A percentile compares a stretch with the other conserved stretches of the same genome.
phyloP scores from a whole-genome alignment of 2,888 invertebrate species.

The Stictocephala bisonia region DNA sequence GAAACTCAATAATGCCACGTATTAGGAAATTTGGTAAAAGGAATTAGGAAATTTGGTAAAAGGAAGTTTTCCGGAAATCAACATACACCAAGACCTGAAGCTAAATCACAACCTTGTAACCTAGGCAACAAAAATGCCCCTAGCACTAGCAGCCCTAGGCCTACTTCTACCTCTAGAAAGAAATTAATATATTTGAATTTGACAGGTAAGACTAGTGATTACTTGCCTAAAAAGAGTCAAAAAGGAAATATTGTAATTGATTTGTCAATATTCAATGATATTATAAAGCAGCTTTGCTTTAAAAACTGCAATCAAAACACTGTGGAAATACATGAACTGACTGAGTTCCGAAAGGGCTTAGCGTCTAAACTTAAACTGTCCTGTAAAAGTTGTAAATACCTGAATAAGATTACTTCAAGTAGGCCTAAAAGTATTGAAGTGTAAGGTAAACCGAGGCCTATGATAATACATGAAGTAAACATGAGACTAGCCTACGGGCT shows the following conservation, averaged over 20 bases:
- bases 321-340: not conserved
- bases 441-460: not conserved
- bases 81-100: too few species aligned
- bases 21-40: too few species aligned
- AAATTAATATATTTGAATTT: not conserved
- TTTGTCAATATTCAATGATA: not conserved
- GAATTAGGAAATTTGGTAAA: too few species aligned
- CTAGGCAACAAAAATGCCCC: too few species aligned
- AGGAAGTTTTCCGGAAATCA: too few species aligned
- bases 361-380: not conserved
- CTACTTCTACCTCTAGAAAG: not conserved
- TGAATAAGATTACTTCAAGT: not conserved
- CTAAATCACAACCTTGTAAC: too few species aligned
- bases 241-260: not conserved
- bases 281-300: slow-evolving; percentile 3
- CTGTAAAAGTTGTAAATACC: not conserved
- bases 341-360: not conserved
- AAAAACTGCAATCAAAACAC: not conserved
- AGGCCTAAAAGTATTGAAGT: slow-evolving; percentile 3
- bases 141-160: too few species aligned
- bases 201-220: slow-evolving; percentile 1
- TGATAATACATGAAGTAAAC: not conserved
- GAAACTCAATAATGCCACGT: too few species aligned
- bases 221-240: slow-evolving; percentile 3
- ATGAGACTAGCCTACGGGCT: not conserved